Evolutionary conservation across 2,113 vertebrate species (phyloP).

Genomic region (Propithecus coquereli): DNA sequence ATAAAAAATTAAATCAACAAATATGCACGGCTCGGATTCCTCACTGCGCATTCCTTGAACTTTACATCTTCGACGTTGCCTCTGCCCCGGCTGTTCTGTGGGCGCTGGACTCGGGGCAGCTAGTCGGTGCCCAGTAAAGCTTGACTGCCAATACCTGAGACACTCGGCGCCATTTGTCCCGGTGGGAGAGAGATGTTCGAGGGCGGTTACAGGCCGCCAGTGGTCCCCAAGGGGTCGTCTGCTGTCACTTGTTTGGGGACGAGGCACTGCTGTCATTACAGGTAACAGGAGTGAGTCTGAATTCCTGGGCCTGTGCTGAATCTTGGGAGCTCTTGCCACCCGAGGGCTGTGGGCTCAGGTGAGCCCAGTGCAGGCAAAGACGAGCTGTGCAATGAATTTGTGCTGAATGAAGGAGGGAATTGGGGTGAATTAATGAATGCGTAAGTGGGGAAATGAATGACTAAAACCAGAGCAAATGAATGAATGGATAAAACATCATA

Average conservation of each 20-base stretch:
- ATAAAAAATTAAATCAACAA: conserved; percentile 39
- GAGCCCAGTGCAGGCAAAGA: not conserved
- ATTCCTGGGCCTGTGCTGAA: not conserved
- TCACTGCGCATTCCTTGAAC: not conserved
- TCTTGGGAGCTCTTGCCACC: not conserved
- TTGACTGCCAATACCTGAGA: not conserved
- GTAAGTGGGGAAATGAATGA: not conserved
- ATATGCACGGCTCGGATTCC: not conserved
- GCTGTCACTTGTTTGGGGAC: not conserved
- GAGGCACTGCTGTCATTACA: not conserved
- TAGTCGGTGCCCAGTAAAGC: not conserved
- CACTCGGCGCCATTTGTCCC: not conserved
- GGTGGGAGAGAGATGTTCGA: not conserved
- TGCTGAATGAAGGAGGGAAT: not conserved
- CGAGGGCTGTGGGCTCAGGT: not conserved
- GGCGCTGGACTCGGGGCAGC: not conserved
- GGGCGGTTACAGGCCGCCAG: not conserved
- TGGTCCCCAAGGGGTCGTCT: not conserved
- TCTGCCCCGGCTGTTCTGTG: not conserved
- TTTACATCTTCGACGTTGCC: not conserved
- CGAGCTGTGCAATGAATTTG: not conserved
- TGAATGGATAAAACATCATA: not conserved
- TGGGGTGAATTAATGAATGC: not conserved
- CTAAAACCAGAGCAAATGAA: not conserved
- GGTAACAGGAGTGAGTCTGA: not conserved